These are phyloP conservation scores for Podotricha telesiphe DNA, from an alignment of 2,888 invertebrate species.

Conservation along the genomic window DNA sequence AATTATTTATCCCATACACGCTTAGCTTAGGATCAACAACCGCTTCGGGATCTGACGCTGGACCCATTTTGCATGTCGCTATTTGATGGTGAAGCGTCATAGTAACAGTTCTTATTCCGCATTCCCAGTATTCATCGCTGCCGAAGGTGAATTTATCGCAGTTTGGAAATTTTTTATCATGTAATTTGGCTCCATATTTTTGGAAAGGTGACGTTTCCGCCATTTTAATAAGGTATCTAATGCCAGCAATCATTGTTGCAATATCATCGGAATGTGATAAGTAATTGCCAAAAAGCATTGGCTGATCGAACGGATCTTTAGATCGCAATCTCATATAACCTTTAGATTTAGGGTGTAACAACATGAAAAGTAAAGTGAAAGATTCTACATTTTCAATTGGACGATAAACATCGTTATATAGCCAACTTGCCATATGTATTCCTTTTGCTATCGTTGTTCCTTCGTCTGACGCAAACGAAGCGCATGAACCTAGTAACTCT, in stretches of 20 bases:
- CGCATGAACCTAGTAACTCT: slow-evolving; percentile 84
- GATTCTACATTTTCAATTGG: slow-evolving; percentile 71
- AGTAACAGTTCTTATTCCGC: slow-evolving; percentile 83
- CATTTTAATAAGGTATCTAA: slow-evolving; percentile 80
- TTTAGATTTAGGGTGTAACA: slow-evolving; percentile 85
- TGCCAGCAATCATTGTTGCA: slow-evolving; percentile 83
- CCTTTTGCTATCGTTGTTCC: slow-evolving; percentile 73
- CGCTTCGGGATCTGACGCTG: slow-evolving; percentile 79
- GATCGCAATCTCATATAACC: slow-evolving; percentile 86
- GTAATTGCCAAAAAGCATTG: slow-evolving; percentile 89
- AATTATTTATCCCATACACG: slow-evolving; percentile 83
- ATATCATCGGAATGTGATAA: slow-evolving; percentile 85
- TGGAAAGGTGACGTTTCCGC: slow-evolving; percentile 83
- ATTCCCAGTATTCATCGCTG: slow-evolving; percentile 87
- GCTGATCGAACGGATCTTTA: slow-evolving; percentile 85
- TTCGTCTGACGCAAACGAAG: slow-evolving; percentile 83
- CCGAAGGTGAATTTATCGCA: slow-evolving; percentile 80
- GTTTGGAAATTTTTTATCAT: slow-evolving; percentile 80
- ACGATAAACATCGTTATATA: slow-evolving; percentile 69
- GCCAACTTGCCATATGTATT: slow-evolving; percentile 66
- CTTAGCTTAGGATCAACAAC: slow-evolving; percentile 86
- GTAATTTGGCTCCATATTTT: slow-evolving; percentile 83
- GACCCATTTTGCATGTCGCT: slow-evolving; percentile 88
- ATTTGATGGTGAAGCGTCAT: slow-evolving; percentile 87
- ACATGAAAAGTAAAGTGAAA: slow-evolving; percentile 81